These are phyloP conservation scores for Climacteris rufus DNA, from an alignment of 2,113 vertebrate genomes.

Conservation along the genomic window DNA sequence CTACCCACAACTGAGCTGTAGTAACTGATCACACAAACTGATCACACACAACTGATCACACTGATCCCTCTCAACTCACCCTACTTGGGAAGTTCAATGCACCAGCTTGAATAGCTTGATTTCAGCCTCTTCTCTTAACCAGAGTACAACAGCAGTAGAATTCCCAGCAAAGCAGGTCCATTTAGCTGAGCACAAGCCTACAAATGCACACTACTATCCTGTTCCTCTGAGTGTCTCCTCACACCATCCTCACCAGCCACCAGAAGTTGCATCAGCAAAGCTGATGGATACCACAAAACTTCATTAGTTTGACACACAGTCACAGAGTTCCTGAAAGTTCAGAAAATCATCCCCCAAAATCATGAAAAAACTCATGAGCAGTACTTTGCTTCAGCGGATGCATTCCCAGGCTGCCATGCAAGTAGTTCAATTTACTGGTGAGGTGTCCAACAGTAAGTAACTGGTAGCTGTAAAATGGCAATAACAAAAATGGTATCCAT, in stretches of 20 bases:
- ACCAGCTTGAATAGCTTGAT: not conserved
- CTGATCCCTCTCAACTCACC: not conserved
- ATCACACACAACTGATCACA: fast-evolving
- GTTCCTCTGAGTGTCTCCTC: not conserved
- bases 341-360: not conserved
- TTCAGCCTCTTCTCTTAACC: not conserved
- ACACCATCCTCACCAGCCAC: not conserved
- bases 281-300: not conserved
- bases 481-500: not conserved
- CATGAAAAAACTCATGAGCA: not conserved
- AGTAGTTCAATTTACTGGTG: not conserved
- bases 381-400: not conserved
- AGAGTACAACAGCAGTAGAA: not conserved
- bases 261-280: not conserved
- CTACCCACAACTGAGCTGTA: not conserved
- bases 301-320: not conserved
- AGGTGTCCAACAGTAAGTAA: not conserved
- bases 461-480: not conserved
- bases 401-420: not conserved
- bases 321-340: not conserved
- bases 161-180: not conserved
- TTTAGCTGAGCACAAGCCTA: not conserved
- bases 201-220: not conserved
- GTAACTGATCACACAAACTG: not conserved
- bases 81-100: not conserved